Evolutionary conservation across 1,140 invertebrate species (phyloP).

Genomic region (Drosophila pruinosa): DNA sequence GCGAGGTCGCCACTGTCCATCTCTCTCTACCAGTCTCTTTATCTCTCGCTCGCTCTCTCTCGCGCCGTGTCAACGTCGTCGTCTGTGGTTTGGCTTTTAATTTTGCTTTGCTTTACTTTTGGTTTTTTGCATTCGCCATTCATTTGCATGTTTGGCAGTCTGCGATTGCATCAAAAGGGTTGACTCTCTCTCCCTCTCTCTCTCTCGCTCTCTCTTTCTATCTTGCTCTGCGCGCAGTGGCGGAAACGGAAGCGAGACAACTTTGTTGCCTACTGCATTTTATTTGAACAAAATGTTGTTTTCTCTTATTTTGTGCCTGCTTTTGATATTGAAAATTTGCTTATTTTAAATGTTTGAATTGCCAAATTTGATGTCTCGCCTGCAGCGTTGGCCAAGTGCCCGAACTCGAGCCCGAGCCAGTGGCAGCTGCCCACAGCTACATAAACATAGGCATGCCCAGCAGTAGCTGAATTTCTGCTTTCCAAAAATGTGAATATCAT

Average conservation of each 20-base stretch:
- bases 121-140: conserved; percentile 64
- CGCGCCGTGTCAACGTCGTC: conserved; percentile 10
- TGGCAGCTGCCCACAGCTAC: not conserved
- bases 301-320: not conserved
- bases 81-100: conserved; percentile 58
- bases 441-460: not conserved
- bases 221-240: not conserved
- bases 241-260: conserved; percentile 43
- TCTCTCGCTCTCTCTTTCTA: not conserved
- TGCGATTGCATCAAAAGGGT: conserved; percentile 47
- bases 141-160: conserved; percentile 66
- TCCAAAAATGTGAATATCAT: no score
- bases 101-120: conserved; percentile 37
- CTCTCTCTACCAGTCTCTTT: not conserved
- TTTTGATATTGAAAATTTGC: conserved; percentile 23
- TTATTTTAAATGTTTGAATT: conserved; percentile 14
- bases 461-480: not conserved
- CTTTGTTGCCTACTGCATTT: conserved; percentile 28
- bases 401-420: not conserved
- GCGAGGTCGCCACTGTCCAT: conserved; percentile 49
- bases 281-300: not conserved
- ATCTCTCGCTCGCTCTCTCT: not conserved
- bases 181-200: not conserved
- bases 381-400: conserved; percentile 11
- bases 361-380: conserved; percentile 27